These are phyloP conservation scores for Psittacula echo DNA, from an alignment of 2,797 vertebrate species.

Conservation along the genomic window DNA sequence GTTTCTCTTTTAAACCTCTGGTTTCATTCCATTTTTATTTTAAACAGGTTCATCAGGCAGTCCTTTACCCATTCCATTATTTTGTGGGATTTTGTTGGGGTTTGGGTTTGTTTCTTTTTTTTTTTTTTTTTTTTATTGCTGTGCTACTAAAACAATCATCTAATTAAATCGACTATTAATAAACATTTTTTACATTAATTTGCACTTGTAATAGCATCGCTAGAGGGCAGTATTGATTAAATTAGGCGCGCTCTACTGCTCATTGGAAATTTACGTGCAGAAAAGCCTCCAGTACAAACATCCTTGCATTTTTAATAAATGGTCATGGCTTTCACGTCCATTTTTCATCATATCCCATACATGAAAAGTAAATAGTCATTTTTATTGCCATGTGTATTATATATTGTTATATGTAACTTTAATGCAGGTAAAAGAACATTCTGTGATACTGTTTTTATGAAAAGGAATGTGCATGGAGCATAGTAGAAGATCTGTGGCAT, in stretches of 20 bases:
- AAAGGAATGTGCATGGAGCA: neutral
- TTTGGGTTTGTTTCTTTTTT: neutral
- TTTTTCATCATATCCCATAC: neutral
- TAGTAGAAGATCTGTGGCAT: neutral
- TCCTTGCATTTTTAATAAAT: neutral
- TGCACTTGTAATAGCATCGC: slow-evolving; percentile 48
- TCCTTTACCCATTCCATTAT: neutral
- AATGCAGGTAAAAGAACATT: neutral
- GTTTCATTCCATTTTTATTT: neutral
- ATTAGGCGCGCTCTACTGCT: neutral
- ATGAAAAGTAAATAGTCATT: neutral
- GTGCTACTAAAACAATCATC: neutral
- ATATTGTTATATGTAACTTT: neutral
- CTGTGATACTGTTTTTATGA: neutral
- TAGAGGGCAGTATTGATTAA: slow-evolving; percentile 71
- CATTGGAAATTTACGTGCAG: neutral
- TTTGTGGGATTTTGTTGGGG: neutral
- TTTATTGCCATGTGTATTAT: neutral
- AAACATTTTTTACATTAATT: slow-evolving; percentile 12
- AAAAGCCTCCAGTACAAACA: slow-evolving; percentile 3
- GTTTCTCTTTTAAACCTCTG: neutral
- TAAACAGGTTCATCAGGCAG: neutral
- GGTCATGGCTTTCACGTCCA: neutral
- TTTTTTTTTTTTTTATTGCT: neutral
- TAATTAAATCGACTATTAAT: slow-evolving; percentile 9